phyloP scores from a whole-genome alignment of 2,888 invertebrate species.

The Cantharis rustica region DNA sequence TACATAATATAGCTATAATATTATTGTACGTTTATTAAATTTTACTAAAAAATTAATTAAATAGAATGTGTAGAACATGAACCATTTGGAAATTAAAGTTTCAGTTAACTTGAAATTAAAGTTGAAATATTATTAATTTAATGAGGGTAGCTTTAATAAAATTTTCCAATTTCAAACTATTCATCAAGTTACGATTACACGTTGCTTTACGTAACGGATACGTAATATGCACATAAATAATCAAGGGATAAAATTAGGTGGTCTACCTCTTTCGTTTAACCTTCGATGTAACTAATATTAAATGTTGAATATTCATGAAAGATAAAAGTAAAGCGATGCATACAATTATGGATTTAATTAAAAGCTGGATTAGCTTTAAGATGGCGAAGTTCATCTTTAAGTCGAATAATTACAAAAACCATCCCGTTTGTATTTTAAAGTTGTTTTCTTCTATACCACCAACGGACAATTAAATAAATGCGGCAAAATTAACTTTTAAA shows the following conservation, averaged over 20 bases:
- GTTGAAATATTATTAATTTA: not conserved
- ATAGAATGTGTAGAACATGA: not conserved
- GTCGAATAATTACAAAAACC: not conserved
- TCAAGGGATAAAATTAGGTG: not conserved
- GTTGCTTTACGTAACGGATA: not conserved
- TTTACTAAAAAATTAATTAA: not conserved
- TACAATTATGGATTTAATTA: constrained; percentile 31
- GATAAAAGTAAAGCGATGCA: constrained; percentile 29
- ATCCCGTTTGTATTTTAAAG: not conserved
- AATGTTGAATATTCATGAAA: constrained; percentile 30
- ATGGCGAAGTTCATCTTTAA: not conserved
- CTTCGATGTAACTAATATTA: constrained; percentile 23
- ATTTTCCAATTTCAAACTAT: not conserved
- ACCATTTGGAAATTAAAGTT: not conserved
- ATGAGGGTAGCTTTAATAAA: not conserved
- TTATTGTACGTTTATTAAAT: not conserved
- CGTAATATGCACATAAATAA: not conserved
- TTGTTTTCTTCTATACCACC: not conserved
- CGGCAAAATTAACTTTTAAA: not conserved
- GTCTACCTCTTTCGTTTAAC: constrained; percentile 21
- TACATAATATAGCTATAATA: not conserved
- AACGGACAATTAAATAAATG: not conserved
- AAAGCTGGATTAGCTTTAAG: constrained; percentile 27
- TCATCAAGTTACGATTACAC: not conserved
- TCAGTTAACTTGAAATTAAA: not conserved